A percentile compares a stretch with the other conserved stretches of the same genome.
phyloP scores from a whole-genome alignment of 2,113 vertebrate genomes.

The Clarias macrocephalus region DNA sequence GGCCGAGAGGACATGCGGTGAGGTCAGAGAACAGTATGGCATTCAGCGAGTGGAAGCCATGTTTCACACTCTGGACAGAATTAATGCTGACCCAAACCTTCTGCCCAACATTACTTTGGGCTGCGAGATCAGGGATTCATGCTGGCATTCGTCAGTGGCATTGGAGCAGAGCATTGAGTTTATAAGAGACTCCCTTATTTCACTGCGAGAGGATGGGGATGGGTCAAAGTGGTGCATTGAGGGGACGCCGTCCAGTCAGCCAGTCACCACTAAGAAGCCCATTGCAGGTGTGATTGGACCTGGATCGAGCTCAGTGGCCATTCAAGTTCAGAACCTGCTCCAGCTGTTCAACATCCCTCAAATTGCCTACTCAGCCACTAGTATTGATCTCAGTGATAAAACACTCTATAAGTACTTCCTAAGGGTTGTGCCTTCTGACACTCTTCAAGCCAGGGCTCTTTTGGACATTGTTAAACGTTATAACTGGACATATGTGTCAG shows the following conservation, averaged over 20 bases:
- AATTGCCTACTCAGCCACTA: conserved; percentile 98
- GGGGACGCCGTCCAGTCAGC: conserved; percentile 76
- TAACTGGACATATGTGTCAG: conserved; percentile 99
- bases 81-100: conserved; percentile 86
- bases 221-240: conserved; percentile 86
- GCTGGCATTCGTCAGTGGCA: conserved; percentile 97
- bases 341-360: conserved; percentile 98
- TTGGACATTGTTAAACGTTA: conserved; percentile 97
- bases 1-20: conserved; percentile 95
- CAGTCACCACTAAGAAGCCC: conserved; percentile 84
- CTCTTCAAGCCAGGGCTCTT: conserved; percentile 92
- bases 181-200: conserved; percentile 95
- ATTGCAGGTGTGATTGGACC: conserved; percentile 97
- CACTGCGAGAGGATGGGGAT: conserved; percentile 89
- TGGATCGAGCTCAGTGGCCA: conserved; percentile 94
- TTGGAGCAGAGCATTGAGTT: conserved; percentile 99
- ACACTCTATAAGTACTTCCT: conserved; percentile 89
- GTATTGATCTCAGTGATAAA: conserved; percentile 97
- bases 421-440: conserved; percentile 89
- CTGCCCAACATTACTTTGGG: conserved; percentile 92
- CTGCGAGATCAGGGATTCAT: conserved; percentile 97
- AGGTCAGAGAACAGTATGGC: conserved; percentile 93
- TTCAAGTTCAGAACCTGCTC: conserved; percentile 93
- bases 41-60: conserved; percentile 98
- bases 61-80: conserved; percentile 93